Conservation (phyloP, 2,888 invertebrate species). For the Epinotia bilunana region DNA sequence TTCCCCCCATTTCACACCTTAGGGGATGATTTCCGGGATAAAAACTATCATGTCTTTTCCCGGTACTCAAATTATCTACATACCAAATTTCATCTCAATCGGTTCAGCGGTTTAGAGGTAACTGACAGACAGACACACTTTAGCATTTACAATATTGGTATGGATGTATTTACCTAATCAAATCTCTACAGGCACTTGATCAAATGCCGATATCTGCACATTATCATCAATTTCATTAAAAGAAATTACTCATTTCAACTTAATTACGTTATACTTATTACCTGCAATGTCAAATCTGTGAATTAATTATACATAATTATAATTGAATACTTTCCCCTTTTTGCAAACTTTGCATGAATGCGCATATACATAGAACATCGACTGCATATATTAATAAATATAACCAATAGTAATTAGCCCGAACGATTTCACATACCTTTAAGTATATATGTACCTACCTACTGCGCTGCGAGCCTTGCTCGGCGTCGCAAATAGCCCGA, state of each 20-base stretch:
- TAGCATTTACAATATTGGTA: too few relatives aligned
- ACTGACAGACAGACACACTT: too few relatives aligned
- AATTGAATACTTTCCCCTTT: slow-evolving; percentile 16
- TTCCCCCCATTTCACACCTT: too few relatives aligned
- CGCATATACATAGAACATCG: too few relatives aligned
- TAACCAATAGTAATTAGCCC: background rate
- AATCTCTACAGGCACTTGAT: slow-evolving; percentile 10
- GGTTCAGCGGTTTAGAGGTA: too few relatives aligned
- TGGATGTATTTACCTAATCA: background rate
- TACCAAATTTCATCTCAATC: too few relatives aligned
- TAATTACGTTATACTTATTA: background rate
- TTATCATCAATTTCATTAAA: slow-evolving; percentile 12
- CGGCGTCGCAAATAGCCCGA: too few relatives aligned
- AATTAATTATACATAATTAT: background rate
- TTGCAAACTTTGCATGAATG: background rate
- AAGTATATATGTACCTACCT: too few relatives aligned
- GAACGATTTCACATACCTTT: background rate
- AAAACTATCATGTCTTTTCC: too few relatives aligned
- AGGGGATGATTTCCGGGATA: too few relatives aligned
- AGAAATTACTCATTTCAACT: background rate
- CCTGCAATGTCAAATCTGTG: slow-evolving; percentile 2
- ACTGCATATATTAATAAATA: slow-evolving; percentile 4
- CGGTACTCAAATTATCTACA: too few relatives aligned
- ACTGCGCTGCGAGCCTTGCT: background rate
- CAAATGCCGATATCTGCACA: background rate